Conservation (phyloP, 2,113 vertebrate genomes). For the Psilopogon haemacephalus region DNA sequence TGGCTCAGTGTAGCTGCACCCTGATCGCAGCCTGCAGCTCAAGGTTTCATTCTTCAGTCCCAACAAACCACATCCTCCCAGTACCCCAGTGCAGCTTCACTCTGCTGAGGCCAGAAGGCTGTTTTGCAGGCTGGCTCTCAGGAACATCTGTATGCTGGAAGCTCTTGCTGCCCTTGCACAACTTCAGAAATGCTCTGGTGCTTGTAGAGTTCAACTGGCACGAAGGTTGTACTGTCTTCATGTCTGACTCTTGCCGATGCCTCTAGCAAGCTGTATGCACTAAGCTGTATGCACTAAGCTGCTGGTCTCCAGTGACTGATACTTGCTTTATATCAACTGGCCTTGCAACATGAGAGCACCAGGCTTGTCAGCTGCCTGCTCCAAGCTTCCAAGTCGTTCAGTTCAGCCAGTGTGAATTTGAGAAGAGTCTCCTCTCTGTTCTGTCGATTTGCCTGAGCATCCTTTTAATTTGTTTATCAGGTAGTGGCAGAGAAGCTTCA, state of each 20-base stretch:
- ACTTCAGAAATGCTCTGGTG: not conserved
- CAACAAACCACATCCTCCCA: slow-evolving; percentile 35
- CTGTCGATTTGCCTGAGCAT: not conserved
- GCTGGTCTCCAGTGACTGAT: not conserved
- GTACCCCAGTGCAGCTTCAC: not conserved
- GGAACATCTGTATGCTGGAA: not conserved
- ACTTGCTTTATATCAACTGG: not conserved
- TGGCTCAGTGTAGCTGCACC: slow-evolving; percentile 16
- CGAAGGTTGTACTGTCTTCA: not conserved
- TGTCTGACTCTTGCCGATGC: not conserved
- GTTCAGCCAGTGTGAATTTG: not conserved
- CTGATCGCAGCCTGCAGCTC: slow-evolving; percentile 24
- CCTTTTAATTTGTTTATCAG: not conserved
- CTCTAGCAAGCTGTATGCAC: not conserved
- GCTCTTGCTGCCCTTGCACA: not conserved
- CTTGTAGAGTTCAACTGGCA: not conserved
- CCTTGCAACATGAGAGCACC: not conserved
- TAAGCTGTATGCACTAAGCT: not conserved
- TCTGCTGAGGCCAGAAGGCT: not conserved
- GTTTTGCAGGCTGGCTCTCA: not conserved
- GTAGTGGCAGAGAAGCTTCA: not conserved
- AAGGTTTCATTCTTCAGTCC: slow-evolving; percentile 18
- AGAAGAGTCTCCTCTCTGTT: not conserved
- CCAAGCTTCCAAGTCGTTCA: not conserved
- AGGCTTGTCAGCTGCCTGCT: not conserved